Conservation (phyloP, 2,888 invertebrate species). For the Dryocosmus kuriphilus region DNA sequence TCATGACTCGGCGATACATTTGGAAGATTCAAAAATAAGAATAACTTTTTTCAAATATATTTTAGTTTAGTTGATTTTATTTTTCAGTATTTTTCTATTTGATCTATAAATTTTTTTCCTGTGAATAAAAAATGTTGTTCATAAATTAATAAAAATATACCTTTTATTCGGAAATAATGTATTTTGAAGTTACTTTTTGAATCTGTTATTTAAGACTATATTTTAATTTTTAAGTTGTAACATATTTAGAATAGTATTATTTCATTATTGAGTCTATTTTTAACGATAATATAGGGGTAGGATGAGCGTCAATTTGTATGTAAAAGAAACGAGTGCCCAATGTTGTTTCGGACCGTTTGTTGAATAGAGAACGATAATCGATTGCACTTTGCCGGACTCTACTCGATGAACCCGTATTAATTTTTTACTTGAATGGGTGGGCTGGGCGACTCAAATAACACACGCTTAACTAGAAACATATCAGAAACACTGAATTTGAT, state of each 20-base stretch:
- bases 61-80: no score
- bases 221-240: not conserved
- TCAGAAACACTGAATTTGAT: not conserved
- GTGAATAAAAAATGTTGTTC: no score
- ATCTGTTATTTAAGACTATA: not conserved
- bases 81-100: no score
- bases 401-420: slow-evolving; percentile 51
- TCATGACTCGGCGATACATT: no score
- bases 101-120: no score
- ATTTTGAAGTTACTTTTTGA: no score
- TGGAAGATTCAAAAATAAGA: no score
- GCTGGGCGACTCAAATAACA: not conserved
- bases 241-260: not conserved
- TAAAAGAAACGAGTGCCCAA: not conserved
- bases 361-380: slow-evolving; percentile 42
- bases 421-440: slow-evolving; percentile 47
- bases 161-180: no score
- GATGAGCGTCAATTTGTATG: not conserved
- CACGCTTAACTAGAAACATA: not conserved
- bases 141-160: no score
- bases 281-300: not conserved
- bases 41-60: no score
- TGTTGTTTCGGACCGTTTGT: slow-evolving; percentile 26
- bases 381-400: slow-evolving; percentile 42
- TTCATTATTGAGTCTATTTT: not conserved